These are phyloP conservation scores for Setipinna tenuifilis DNA, from an alignment of 2,797 vertebrate genomes.

Conservation along the genomic window DNA sequence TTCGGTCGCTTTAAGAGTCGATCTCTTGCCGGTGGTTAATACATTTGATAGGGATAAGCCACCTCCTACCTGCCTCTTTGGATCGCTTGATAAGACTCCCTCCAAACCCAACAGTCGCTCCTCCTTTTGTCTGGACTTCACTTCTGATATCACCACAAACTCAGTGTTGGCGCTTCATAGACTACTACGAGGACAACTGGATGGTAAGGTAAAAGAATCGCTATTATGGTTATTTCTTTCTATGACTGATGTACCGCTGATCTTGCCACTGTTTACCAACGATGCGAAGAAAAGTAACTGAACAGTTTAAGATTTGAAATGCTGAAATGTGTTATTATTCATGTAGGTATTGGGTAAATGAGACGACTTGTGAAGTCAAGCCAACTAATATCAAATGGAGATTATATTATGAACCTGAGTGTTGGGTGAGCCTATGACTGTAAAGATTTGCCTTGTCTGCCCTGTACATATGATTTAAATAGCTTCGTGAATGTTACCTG, in stretches of 20 bases:
- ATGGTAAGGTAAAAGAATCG: not conserved
- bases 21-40: not conserved
- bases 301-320: not conserved
- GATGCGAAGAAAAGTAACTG: not conserved
- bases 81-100: constrained; percentile 32
- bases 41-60: constrained; percentile 22
- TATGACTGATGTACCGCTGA: too few species aligned
- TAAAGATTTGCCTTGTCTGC: not conserved
- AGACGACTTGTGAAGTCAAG: not conserved
- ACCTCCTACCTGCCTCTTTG: constrained; percentile 36
- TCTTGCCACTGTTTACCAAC: not conserved
- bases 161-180: not conserved
- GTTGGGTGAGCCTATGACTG: not conserved
- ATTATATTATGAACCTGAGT: not conserved
- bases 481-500: not conserved
- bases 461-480: not conserved
- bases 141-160: constrained; percentile 15
- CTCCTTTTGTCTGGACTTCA: not conserved
- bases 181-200: not conserved
- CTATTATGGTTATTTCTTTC: not conserved
- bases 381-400: not conserved
- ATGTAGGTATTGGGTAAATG: not conserved
- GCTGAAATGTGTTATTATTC: not conserved
- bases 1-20: not conserved
- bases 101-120: not conserved